These are phyloP conservation scores for Typhlichthys subterraneus DNA, from an alignment of 2,797 vertebrate species.

Conservation along the genomic window DNA sequence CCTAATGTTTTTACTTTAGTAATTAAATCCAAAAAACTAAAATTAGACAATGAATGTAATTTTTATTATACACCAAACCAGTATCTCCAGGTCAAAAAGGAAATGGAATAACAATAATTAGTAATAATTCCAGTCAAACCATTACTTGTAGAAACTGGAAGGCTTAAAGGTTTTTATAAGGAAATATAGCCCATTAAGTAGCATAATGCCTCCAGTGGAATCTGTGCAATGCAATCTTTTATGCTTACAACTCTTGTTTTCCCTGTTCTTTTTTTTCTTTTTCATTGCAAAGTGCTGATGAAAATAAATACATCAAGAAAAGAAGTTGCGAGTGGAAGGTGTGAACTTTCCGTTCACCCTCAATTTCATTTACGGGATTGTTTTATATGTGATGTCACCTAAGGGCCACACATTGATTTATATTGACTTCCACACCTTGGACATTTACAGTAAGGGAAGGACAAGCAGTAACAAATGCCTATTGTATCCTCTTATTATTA, in stretches of 20 bases:
- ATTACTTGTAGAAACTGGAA: neutral
- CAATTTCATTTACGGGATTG: conserved; percentile 32
- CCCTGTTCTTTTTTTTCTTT: conserved; percentile 1
- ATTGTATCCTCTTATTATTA: too few relatives aligned
- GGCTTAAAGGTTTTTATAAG: neutral
- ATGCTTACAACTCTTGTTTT: conserved; percentile 7
- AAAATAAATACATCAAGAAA: conserved; percentile 31
- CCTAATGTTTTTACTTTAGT: too few relatives aligned
- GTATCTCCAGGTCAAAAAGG: too few relatives aligned
- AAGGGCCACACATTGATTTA: too few relatives aligned
- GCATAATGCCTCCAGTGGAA: conserved; percentile 8
- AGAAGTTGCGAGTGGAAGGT: conserved; percentile 14
- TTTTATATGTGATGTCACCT: conserved; percentile 10
- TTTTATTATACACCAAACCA: too few relatives aligned
- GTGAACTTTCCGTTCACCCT: conserved; percentile 37
- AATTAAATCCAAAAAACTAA: too few relatives aligned
- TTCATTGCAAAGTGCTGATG: conserved; percentile 31
- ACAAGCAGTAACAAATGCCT: conserved; percentile 4
- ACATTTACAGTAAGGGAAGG: conserved; percentile 7
- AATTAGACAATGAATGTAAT: too few relatives aligned
- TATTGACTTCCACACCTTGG: conserved; percentile 12
- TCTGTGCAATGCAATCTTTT: conserved; percentile 1
- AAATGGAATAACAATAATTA: neutral
- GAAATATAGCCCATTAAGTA: conserved; percentile 4
- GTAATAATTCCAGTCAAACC: neutral